Base-by-base conservation (phyloP, 2,888 invertebrate genomes). In the Chloroclystis v-ata region DNA sequence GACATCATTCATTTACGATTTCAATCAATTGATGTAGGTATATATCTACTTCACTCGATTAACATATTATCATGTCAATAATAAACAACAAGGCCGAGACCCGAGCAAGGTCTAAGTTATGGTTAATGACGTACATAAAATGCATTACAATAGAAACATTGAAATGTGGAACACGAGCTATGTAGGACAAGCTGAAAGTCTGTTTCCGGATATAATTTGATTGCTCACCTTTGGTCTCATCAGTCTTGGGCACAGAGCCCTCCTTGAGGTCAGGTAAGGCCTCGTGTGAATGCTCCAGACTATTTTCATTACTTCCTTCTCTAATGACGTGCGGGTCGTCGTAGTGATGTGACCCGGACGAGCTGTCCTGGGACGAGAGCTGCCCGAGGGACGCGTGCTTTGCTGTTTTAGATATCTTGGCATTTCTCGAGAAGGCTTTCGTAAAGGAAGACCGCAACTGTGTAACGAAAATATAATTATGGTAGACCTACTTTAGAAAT, bases 361-460 rank as follows among this genome's bases (percentile, higher is more conserved):
- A 87, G 66, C 84, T 83, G 70, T 86, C 87, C 59, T 86, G 86
- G 63, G 91, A 86, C 60, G 87, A 87, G 63, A 89, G 69, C 60
- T 89, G 89, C 59, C 88, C 86, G 56, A 89, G 81, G 60, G 89
- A 89, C 12, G 89, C 79, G 60, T 89, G 89, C 66, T 89, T 89
- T 42, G 89, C 91, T 39, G 91, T 91, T 89, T 94, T 92, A 58
- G 94, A 89, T 75, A 93, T 93, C 89, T 93, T 93, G 50, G 93
- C 93, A 78, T 93, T 93, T 56, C 95, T 90, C 11, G 96, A 96
- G 85, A 99, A 99, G 12, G 98, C 99, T 85, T 98, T 98, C 61
- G 97, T 97, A 83, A 99, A 98, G 26, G 98, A 98, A 75, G 97
- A 97, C 43, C 98, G 91, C 55, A 99, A 89, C 95, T 91, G 79